Conservation (phyloP, 2,797 vertebrate species). For the Petrocephalus schoutedeni region DNA sequence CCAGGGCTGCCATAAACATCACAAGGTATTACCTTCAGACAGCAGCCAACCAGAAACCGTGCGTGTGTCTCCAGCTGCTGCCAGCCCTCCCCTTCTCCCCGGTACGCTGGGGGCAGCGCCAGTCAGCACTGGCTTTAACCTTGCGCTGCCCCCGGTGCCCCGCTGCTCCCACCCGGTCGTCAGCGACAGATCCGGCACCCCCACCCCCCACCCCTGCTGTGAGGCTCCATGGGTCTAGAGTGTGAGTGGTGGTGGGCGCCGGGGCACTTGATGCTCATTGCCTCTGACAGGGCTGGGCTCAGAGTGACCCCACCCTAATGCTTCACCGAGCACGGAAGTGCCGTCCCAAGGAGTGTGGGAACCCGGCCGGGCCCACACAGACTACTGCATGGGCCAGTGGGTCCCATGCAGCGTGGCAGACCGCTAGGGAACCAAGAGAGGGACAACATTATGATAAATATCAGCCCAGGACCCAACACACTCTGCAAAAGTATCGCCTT, state of each 20-base stretch:
- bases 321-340: conserved; percentile 46
- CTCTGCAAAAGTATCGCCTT: background rate
- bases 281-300: conserved; percentile 60
- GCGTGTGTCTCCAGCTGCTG: conserved; percentile 46
- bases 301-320: conserved; percentile 60
- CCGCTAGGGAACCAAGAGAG: background rate
- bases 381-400: background rate
- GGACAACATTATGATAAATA: background rate
- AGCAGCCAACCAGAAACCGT: conserved; percentile 52
- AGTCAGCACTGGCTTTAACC: conserved; percentile 34
- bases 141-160: conserved; percentile 24
- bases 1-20: conserved; percentile 26
- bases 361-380: background rate
- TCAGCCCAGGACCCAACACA: background rate
- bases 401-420: background rate
- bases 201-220: background rate
- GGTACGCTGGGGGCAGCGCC: conserved; percentile 34
- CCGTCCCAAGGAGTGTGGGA: background rate
- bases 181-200: conserved; percentile 39
- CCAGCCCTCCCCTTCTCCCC: conserved; percentile 43
- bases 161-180: conserved; percentile 43
- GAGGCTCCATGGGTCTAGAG: conserved; percentile 39
- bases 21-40: conserved; percentile 47
- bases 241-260: conserved; percentile 33
- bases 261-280: conserved; percentile 58